phyloP scores from a whole-genome alignment of 2,113 vertebrate species.

The Brachirus orientalis region DNA sequence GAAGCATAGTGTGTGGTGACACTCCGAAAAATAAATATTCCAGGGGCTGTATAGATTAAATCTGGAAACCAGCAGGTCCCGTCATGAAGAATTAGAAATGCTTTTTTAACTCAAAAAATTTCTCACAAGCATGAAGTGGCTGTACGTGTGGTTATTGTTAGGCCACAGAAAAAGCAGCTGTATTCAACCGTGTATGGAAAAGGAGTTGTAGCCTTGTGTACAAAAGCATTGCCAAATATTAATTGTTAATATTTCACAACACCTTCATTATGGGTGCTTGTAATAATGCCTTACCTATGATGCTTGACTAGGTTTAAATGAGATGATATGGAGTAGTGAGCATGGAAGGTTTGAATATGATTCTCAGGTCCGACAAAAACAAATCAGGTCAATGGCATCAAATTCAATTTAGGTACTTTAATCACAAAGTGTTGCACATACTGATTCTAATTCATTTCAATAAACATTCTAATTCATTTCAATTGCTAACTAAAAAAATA shows the following conservation, averaged over 20 bases:
- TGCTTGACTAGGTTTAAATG: slow-evolving; percentile 54
- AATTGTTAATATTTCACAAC: slow-evolving; percentile 72
- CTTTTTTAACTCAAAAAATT: slow-evolving; percentile 58
- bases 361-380: slow-evolving; percentile 46
- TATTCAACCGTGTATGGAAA: slow-evolving; percentile 21
- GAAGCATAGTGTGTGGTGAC: slow-evolving; percentile 18
- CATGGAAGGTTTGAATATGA: slow-evolving; percentile 38
- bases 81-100: slow-evolving; percentile 75
- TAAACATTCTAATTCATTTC: slow-evolving; percentile 43
- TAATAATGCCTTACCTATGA: slow-evolving; percentile 65
- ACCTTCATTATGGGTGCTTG: too few relatives aligned
- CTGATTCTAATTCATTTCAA: slow-evolving; percentile 43
- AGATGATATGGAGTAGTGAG: slow-evolving; percentile 33
- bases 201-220: slow-evolving; percentile 12
- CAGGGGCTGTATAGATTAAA: slow-evolving; percentile 59
- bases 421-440: slow-evolving; percentile 58
- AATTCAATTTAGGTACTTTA: too few relatives aligned
- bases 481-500: not conserved
- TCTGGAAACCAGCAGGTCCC: slow-evolving; percentile 71
- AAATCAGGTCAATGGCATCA: slow-evolving; percentile 22
- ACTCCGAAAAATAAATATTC: slow-evolving; percentile 58
- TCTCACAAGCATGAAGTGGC: slow-evolving; percentile 50
- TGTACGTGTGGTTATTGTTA: slow-evolving; percentile 66
- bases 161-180: slow-evolving; percentile 45
- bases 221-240: slow-evolving; percentile 37